These are phyloP conservation scores for Lamellibrachia columna DNA, from an alignment of 2,888 invertebrate species.

Conservation along the genomic window DNA sequence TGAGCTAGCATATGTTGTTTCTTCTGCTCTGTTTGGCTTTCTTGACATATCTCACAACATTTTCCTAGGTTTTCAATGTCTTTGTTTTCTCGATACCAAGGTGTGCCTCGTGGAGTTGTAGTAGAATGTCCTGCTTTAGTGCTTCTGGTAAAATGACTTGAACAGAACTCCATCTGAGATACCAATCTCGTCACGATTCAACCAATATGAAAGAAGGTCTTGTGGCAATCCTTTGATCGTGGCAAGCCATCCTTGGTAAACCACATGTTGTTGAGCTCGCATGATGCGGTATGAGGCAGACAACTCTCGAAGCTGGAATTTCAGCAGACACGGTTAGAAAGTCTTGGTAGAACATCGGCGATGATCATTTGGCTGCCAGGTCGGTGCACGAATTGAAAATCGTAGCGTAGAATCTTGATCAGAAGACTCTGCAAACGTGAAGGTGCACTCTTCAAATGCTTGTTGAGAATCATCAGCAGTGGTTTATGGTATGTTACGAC, in stretches of 20 bases:
- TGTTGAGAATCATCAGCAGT: conserved; percentile 27
- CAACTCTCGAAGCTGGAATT: conserved; percentile 19
- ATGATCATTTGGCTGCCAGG: conserved; percentile 38
- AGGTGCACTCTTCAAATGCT: conserved; percentile 33
- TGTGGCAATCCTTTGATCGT: conserved; percentile 22
- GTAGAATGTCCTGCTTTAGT: neutral
- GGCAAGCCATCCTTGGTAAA: conserved; percentile 29
- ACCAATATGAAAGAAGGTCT: conserved; percentile 28
- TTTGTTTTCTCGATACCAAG: neutral
- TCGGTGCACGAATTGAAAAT: conserved; percentile 30
- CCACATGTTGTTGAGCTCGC: conserved; percentile 24
- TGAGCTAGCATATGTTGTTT: no score
- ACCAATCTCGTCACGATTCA: conserved; percentile 30
- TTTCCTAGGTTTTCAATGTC: neutral
- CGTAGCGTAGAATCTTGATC: conserved; percentile 34
- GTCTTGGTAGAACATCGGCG: conserved; percentile 38
- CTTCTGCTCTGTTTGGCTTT: no score
- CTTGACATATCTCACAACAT: neutral
- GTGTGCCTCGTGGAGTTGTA: neutral
- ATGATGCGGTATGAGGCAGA: conserved; percentile 21
- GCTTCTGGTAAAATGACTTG: neutral
- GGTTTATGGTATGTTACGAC: conserved; percentile 45
- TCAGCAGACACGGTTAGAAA: conserved; percentile 29
- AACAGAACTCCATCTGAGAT: conserved; percentile 4
- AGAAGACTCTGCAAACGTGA: conserved; percentile 23